These are phyloP conservation scores for Elephantulus edwardii DNA, from an alignment of 2,113 vertebrate genomes.

Conservation along the genomic window DNA sequence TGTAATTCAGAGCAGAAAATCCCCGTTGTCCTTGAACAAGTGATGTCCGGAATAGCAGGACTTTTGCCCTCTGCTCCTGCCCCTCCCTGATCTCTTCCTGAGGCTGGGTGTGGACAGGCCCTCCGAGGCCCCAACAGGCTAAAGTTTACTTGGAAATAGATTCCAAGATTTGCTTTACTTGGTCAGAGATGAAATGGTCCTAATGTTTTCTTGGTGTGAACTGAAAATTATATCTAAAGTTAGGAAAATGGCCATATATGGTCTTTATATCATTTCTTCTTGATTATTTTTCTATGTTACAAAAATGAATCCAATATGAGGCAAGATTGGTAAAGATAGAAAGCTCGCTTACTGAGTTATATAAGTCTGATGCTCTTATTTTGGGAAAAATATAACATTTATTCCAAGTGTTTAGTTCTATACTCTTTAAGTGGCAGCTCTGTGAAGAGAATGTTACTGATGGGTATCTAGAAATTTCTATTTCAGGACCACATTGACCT, in stretches of 20 bases:
- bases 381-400: slow-evolving; percentile 18
- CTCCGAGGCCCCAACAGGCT: not conserved
- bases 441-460: not conserved
- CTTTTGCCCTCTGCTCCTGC: not conserved
- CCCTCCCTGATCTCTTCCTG: not conserved
- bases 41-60: not conserved
- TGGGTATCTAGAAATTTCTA: not conserved
- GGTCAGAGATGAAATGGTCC: not conserved
- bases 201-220: slow-evolving; percentile 8
- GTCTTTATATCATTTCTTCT: slow-evolving; percentile 16
- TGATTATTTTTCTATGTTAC: slow-evolving; percentile 38
- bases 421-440: slow-evolving; percentile 13
- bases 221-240: slow-evolving; percentile 32
- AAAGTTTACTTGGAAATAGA: not conserved
- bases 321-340: slow-evolving; percentile 52
- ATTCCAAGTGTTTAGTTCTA: not conserved
- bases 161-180: not conserved
- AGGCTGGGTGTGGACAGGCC: not conserved
- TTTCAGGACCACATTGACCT: not conserved
- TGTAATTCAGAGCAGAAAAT: not conserved
- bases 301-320: slow-evolving; percentile 59
- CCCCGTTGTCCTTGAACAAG: not conserved
- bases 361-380: slow-evolving; percentile 36
- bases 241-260: not conserved
- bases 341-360: slow-evolving; percentile 39